Conservation (phyloP, 2,888 invertebrate genomes). For the Perizoma flavofasciatum region DNA sequence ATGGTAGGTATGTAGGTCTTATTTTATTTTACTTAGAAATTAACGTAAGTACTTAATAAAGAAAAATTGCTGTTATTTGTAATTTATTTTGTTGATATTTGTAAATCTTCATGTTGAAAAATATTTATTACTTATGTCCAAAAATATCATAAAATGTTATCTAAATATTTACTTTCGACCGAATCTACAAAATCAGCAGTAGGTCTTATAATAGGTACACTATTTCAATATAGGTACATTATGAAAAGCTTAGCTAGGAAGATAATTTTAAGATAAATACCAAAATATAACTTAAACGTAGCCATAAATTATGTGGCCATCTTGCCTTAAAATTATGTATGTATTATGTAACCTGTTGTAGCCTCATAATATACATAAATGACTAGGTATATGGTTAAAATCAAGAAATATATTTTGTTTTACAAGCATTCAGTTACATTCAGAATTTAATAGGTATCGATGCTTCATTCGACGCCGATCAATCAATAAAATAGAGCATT, state of each 20-base stretch:
- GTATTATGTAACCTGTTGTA: slow-evolving; percentile 12
- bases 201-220: slow-evolving; percentile 52
- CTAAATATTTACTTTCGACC: slow-evolving; percentile 67
- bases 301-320: slow-evolving; percentile 77
- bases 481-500: slow-evolving; percentile 79
- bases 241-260: slow-evolving; percentile 23
- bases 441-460: background rate
- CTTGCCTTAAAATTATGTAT: slow-evolving; percentile 63
- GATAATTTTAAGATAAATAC: slow-evolving; percentile 31
- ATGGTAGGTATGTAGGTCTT: slow-evolving; percentile 61
- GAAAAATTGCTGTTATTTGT: slow-evolving; percentile 72
- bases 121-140: slow-evolving; percentile 79
- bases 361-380: slow-evolving; percentile 9
- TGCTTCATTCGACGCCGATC: slow-evolving; percentile 40
- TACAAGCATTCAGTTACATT: background rate
- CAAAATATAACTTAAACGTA: slow-evolving; percentile 40
- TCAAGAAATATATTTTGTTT: background rate
- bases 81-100: slow-evolving; percentile 85
- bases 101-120: slow-evolving; percentile 84
- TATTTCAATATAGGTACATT: slow-evolving; percentile 15
- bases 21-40: slow-evolving; percentile 53
- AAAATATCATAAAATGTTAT: slow-evolving; percentile 77
- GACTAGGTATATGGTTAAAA: no score
- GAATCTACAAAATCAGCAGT: slow-evolving; percentile 62
- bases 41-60: slow-evolving; percentile 64